Evolutionary conservation across 2,797 vertebrate species (phyloP).

Genomic region (Xyrichtys novacula): DNA sequence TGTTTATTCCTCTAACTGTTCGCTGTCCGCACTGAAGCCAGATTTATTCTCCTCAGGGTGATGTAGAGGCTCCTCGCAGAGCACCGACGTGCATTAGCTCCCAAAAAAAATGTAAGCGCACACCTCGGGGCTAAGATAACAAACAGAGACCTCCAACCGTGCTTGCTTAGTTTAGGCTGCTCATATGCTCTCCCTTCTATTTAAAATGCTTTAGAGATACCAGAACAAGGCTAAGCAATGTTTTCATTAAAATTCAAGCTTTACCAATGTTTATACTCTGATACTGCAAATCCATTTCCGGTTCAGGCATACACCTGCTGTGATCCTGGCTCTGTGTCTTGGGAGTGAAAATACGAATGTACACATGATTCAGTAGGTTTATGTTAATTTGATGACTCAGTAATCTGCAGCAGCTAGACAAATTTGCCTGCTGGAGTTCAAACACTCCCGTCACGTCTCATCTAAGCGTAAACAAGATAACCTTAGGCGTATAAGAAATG

Average conservation of each 20-base stretch:
- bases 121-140: conserved; percentile 25
- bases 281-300: conserved; percentile 12
- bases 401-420: background rate
- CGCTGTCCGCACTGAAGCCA: conserved; percentile 57
- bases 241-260: conserved; percentile 2
- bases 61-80: conserved; percentile 23
- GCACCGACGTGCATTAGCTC: conserved; percentile 18
- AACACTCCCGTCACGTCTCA: background rate
- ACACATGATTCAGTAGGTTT: background rate
- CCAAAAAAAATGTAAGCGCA: conserved; percentile 25
- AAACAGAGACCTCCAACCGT: conserved; percentile 22
- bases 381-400: conserved; percentile 1
- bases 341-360: background rate
- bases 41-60: conserved; percentile 45
- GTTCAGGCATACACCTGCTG: background rate
- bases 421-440: conserved; percentile 4
- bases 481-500: conserved; percentile 1
- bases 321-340: background rate
- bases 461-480: conserved; percentile 9
- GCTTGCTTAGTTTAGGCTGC: conserved; percentile 13
- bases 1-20: conserved; percentile 60
- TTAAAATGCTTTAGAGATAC: background rate
- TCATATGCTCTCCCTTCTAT: conserved; percentile 3
- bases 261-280: conserved; percentile 1
- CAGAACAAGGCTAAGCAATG: background rate